phyloP scores from a whole-genome alignment of 92 coral and sea anemone species.

The Heteractis magnifica region DNA sequence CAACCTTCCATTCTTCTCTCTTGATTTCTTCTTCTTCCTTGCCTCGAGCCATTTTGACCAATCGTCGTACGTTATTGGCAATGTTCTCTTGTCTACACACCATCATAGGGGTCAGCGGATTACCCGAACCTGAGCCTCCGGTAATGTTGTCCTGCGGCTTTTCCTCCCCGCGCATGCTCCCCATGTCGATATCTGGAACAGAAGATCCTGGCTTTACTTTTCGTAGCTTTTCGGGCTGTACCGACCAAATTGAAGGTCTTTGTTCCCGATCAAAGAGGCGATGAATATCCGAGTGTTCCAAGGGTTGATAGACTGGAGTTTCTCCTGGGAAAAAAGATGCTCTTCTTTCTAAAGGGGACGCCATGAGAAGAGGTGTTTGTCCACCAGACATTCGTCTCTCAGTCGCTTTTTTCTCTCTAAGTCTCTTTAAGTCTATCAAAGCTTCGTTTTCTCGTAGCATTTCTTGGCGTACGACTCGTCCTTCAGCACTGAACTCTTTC shows the following conservation, averaged over 20 bases:
- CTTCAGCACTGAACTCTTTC: slow-evolving; percentile 48
- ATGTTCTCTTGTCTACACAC: slow-evolving; percentile 69
- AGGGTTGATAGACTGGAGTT: slow-evolving; percentile 3
- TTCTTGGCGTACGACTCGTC: slow-evolving; percentile 32
- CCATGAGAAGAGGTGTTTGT: not conserved
- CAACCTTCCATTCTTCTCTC: slow-evolving; percentile 93
- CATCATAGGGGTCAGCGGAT: slow-evolving; percentile 32
- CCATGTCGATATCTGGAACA: slow-evolving; percentile 3
- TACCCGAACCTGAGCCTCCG: not conserved
- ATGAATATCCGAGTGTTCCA: slow-evolving; percentile 14
- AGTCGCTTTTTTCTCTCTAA: not conserved
- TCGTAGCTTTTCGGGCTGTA: slow-evolving; percentile 1
- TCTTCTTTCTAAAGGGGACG: slow-evolving; percentile 5
- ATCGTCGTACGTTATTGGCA: slow-evolving; percentile 64
- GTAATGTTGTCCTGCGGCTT: slow-evolving; percentile 4
- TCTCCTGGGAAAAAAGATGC: slow-evolving; percentile 23
- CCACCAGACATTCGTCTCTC: not conserved
- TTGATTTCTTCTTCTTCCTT: slow-evolving; percentile 77
- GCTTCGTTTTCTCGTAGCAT: slow-evolving; percentile 32
- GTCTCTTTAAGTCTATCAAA: not conserved
- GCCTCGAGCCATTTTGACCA: slow-evolving; percentile 68
- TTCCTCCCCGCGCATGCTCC: slow-evolving; percentile 3
- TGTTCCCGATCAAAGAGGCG: slow-evolving; percentile 11
- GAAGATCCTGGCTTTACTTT: slow-evolving; percentile 8
- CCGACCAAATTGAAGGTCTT: slow-evolving; percentile 24